Evolutionary conservation across 2,113 vertebrate species (phyloP), one percentile per base, ranked within the genome.

Genomic region (Bos indicus): DNA sequence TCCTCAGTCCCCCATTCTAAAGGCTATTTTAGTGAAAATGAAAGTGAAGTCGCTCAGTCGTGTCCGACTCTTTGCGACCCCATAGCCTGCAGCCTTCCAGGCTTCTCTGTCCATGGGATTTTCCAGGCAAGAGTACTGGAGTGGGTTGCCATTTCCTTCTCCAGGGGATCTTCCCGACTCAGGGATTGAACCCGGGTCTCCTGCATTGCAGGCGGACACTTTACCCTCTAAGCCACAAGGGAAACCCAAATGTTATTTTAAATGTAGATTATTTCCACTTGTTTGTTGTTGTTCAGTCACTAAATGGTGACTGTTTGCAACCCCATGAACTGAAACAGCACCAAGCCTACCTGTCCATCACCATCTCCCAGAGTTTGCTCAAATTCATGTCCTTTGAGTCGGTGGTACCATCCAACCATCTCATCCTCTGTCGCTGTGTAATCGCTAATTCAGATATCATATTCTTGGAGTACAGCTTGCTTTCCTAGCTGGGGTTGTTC

Each of bases 261-360:
- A 86, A 21, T 60, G 15, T 54, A 43, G 14, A 93, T 46, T 40
- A 36, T 83, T 64, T 83, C 21, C 23, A 23, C 4, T 11, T 71
- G 64, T 71, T 36, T 36, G 9, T 36, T 71, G 64, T 17, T 67
- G n/a, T 36, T n/a, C 64, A 67, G 64, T 67, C 64, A 21, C 64
- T 21, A 9, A 67, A 2, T n/a, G 19, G 17, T 21, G 33, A 21
- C 19, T 40, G 19, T 71, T 40, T 71, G n/a, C 0, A 0, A 40
- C n/a, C n/a, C 19, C 19, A 71, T 71, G 67, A 40, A 23, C 10
- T 40, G 67, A 19, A 71, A 71, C 5, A 71, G 33, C n/a, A 23
- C 10, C 67, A 71, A 9, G 21, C 10, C 10, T 71, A 10, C 67
- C 33, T 23, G 67, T 40, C 67, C n/a, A 12, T 21, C n/a, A 23